Evolutionary conservation across 2,113 vertebrate genomes (phyloP), one percentile per base, ranked within the genome.

Genomic region (Tonatia bakeri): DNA sequence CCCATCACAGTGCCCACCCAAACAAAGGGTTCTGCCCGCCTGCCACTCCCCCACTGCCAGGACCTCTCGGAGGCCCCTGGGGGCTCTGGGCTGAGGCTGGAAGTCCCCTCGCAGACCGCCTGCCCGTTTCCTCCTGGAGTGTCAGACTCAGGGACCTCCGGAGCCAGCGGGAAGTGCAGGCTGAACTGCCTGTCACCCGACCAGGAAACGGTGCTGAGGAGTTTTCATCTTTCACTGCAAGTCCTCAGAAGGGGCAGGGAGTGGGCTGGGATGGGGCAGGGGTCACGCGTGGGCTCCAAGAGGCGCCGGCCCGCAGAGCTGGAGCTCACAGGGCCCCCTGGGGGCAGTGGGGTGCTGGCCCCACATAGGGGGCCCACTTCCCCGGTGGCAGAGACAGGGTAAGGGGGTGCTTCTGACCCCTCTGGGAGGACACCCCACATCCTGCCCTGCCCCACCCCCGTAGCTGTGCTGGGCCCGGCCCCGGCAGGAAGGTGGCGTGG

Each of bases 31-130:
- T n/a, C 79, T 24, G 31, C 22, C 7, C 1, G 36, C 88, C 65
- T 7, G 26, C 16, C 0, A 15, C 75, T 40, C 31, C 61, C 1
- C 0, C 10, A 0, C 38, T 36, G 0, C 22, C 7, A 15, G 65
- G 50, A 36, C 0, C 36, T 36, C 36, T 6, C 2, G 65, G 56
- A 69, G n/a, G 59, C 59, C 67, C 0, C 0, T 0, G 1, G 1
- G 76, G 7, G 38, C 10, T 19, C 40, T 28, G 0, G 13, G 1
- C 38, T 2, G 13, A 0, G 2, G 65, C 65, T 7, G 0, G 16
- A 13, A 2, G 69, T 3, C 14, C 36, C 40, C 24, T 36, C 47
- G 3, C 43, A 7, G 1, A 24, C 3, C 20, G 16, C 19, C n/a
- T 26, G 19, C 31, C 4, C 28, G 1, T 24, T 20, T 89, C 79